A percentile compares a stretch with the other conserved stretches of the same genome.
These are phyloP conservation scores for Nasonia giraulti DNA, from an alignment of 1,140 invertebrate genomes.

Conservation along the genomic window DNA sequence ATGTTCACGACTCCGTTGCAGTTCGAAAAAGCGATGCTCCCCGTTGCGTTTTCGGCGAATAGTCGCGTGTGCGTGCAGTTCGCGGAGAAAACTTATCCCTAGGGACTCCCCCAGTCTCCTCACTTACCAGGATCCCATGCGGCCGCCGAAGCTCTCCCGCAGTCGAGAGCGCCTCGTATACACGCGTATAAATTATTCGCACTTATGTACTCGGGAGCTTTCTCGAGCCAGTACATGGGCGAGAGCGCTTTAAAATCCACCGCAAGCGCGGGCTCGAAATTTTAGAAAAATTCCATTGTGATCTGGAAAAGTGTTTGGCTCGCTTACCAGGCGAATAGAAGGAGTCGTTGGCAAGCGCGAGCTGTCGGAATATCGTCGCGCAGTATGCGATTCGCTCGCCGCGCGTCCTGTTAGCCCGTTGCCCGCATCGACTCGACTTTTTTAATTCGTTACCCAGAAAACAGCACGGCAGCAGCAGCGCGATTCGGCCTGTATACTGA, in stretches of 20 bases:
- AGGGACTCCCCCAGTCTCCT: slow-evolving; percentile 65
- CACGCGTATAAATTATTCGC: neutral
- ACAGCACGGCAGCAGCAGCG: slow-evolving; percentile 35
- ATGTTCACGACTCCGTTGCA: too few species aligned
- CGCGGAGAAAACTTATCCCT: slow-evolving; percentile 59
- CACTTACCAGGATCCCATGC: slow-evolving; percentile 62
- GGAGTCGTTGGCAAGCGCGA: neutral
- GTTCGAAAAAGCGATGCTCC: too few species aligned
- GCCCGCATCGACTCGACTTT: slow-evolving; percentile 34
- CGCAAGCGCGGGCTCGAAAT: slow-evolving; percentile 32
- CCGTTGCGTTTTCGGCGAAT: neutral
- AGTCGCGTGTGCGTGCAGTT: neutral
- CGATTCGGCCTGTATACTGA: slow-evolving; percentile 42
- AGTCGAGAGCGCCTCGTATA: neutral
- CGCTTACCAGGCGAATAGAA: slow-evolving; percentile 59
- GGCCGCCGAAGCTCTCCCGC: slow-evolving; percentile 47
- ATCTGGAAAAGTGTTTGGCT: slow-evolving; percentile 62
- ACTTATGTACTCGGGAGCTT: neutral
- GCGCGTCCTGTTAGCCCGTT: slow-evolving; percentile 37
- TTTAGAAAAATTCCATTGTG: slow-evolving; percentile 55
- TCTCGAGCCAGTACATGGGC: too few species aligned
- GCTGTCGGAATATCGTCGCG: neutral
- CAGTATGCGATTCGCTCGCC: too few species aligned
- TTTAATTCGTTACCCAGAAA: slow-evolving; percentile 40
- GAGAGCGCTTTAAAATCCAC: neutral